Evolutionary conservation across 2,113 vertebrate species (phyloP).

Genomic region (Glaucomys volans): DNA sequence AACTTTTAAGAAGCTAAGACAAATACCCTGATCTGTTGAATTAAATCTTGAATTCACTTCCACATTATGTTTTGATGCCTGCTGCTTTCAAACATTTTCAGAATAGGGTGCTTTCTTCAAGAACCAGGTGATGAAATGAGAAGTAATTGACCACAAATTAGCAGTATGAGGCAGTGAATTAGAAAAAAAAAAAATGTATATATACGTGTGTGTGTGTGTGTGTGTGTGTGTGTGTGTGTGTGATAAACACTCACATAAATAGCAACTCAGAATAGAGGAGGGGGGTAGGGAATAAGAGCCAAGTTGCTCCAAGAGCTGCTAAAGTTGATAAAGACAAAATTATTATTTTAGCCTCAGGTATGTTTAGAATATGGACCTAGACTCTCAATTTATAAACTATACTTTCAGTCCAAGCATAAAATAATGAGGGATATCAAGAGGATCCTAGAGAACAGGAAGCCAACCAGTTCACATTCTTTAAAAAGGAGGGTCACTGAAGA

Average conservation of each 20-base stretch:
- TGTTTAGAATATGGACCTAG: background rate
- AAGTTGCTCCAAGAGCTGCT: background rate
- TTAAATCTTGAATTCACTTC: slow-evolving; percentile 42
- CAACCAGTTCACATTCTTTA: no score
- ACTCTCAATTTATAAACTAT: background rate
- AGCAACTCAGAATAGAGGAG: background rate
- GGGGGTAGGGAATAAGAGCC: background rate
- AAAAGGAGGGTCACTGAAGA: no score
- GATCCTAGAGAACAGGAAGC: no score
- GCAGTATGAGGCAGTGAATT: background rate
- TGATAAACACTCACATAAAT: background rate
- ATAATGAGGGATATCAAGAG: background rate
- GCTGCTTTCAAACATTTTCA: slow-evolving; percentile 39
- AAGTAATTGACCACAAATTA: slow-evolving; percentile 53
- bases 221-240: no score
- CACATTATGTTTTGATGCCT: slow-evolving; percentile 27
- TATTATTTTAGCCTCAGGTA: background rate
- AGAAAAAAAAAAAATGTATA: background rate
- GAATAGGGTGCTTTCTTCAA: slow-evolving; percentile 29
- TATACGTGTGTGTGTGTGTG: background rate
- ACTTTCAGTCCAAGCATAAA: slow-evolving; percentile 11
- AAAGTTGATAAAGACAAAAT: background rate
- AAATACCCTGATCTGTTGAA: slow-evolving; percentile 16
- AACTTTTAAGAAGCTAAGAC: background rate
- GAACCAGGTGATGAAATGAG: slow-evolving; percentile 46